A percentile compares a stretch with the other conserved stretches of the same genome.
These are phyloP conservation scores for Monopterus albus DNA, from an alignment of 2,113 vertebrate genomes.

Conservation along the genomic window DNA sequence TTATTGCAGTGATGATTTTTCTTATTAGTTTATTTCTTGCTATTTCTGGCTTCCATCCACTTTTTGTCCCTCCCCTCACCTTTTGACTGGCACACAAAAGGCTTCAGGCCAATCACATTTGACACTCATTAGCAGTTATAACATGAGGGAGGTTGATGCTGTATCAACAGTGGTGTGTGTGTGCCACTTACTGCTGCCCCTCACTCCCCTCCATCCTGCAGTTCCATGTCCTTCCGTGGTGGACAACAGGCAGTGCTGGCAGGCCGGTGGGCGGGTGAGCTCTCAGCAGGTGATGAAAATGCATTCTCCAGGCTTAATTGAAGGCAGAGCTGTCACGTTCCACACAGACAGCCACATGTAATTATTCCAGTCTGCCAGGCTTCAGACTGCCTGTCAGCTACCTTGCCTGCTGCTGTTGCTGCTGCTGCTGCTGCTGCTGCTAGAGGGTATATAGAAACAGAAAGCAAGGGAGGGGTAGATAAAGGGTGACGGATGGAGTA, in stretches of 20 bases:
- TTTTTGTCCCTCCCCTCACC: constrained; percentile 43
- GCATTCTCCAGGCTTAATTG: constrained; percentile 76
- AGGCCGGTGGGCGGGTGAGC: constrained; percentile 36
- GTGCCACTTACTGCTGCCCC: neutral
- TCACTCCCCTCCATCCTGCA: constrained; percentile 3
- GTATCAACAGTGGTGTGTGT: neutral
- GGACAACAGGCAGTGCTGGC: constrained; percentile 37
- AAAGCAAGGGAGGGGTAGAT: constrained; percentile 48
- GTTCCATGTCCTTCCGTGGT: constrained; percentile 28
- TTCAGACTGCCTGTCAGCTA: constrained; percentile 78
- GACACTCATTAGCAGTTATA: constrained; percentile 49
- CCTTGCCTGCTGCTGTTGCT: constrained; percentile 75
- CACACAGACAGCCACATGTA: constrained; percentile 77
- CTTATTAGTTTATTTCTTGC: constrained; percentile 26
- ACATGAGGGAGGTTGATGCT: constrained; percentile 31
- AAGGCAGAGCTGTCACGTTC: constrained; percentile 78
- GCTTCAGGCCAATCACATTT: constrained; percentile 9
- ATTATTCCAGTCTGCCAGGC: constrained; percentile 82
- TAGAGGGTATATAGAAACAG: constrained; percentile 56
- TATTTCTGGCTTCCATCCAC: constrained; percentile 45
- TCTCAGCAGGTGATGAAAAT: constrained; percentile 67
- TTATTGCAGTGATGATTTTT: constrained; percentile 6
- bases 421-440: constrained; percentile 70
- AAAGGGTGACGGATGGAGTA: constrained; percentile 31
- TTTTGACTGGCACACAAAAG: constrained; percentile 19